Evolutionary conservation across 2,888 invertebrate species (phyloP).

Genomic region (Imbricaverruca yamaguchii): DNA sequence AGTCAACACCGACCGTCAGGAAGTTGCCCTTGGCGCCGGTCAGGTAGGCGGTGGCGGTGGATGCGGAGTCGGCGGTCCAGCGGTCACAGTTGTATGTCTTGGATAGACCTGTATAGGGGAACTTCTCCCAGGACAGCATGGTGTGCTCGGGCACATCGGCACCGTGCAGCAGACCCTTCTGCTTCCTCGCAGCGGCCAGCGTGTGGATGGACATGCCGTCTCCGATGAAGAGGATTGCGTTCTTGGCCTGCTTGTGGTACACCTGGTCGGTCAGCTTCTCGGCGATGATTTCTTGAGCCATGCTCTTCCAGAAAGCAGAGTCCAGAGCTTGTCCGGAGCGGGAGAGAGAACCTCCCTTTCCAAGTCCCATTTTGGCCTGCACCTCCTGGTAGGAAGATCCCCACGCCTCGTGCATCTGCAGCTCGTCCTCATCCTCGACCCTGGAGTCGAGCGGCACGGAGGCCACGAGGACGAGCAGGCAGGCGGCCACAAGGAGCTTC

Average conservation of each 20-base stretch:
- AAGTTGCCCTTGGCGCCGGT: background rate
- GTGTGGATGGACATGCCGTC: slow-evolving; percentile 5
- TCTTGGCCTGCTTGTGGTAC: background rate
- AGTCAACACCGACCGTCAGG: slow-evolving; percentile 13
- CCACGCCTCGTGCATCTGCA: background rate
- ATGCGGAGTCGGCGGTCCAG: background rate
- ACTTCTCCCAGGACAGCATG: slow-evolving; percentile 1
- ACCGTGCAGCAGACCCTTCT: background rate
- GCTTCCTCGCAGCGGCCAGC: slow-evolving; percentile 2
- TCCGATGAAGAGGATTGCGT: slow-evolving; percentile 4
- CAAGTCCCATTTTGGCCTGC: background rate
- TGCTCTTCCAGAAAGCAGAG: background rate
- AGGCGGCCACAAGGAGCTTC: background rate
- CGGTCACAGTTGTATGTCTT: background rate
- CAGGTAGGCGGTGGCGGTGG: no score
- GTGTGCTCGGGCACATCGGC: slow-evolving; percentile 8
- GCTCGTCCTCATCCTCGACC: background rate
- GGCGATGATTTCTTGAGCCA: background rate
- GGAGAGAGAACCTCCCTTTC: background rate
- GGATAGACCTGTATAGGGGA: background rate
- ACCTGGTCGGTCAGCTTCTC: background rate
- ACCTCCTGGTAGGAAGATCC: background rate
- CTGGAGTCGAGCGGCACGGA: background rate
- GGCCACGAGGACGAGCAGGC: background rate
- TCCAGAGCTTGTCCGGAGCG: background rate